Evolutionary conservation across 2,113 vertebrate genomes (phyloP).

Genomic region (Pachyramphus minor): DNA sequence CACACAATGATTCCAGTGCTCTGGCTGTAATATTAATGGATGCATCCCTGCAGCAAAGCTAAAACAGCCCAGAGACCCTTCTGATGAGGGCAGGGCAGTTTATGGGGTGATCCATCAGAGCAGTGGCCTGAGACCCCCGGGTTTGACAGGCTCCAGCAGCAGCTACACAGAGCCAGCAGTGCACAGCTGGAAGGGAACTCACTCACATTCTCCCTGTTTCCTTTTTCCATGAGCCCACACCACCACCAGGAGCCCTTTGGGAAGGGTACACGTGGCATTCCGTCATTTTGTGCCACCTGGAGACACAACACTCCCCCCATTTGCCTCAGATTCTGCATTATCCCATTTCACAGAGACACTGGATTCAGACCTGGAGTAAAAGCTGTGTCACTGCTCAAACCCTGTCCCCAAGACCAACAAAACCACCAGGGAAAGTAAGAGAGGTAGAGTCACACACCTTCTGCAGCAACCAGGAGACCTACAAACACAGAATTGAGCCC

Average conservation of each 20-base stretch:
- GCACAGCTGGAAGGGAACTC: rapidly evolving
- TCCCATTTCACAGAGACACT: neutral
- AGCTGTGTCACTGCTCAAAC: neutral
- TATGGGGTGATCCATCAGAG: neutral
- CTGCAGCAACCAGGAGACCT: neutral
- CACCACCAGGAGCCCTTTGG: neutral
- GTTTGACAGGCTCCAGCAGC: neutral
- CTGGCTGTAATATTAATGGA: neutral
- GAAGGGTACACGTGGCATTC: rapidly evolving
- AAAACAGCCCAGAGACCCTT: neutral
- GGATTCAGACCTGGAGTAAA: neutral
- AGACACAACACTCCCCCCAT: neutral
- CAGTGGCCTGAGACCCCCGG: neutral
- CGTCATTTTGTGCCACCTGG: neutral
- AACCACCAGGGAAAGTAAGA: neutral
- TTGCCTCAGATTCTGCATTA: neutral
- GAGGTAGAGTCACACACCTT: neutral
- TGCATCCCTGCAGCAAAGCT: neutral
- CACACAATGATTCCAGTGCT: neutral
- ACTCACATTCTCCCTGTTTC: rapidly evolving
- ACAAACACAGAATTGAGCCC: neutral
- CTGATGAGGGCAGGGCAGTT: neutral
- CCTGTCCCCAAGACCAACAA: neutral
- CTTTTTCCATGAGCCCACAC: neutral
- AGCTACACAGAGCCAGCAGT: neutral